Base-by-base conservation (phyloP, 2,888 invertebrate species). In the Ethmia dodecea region DNA sequence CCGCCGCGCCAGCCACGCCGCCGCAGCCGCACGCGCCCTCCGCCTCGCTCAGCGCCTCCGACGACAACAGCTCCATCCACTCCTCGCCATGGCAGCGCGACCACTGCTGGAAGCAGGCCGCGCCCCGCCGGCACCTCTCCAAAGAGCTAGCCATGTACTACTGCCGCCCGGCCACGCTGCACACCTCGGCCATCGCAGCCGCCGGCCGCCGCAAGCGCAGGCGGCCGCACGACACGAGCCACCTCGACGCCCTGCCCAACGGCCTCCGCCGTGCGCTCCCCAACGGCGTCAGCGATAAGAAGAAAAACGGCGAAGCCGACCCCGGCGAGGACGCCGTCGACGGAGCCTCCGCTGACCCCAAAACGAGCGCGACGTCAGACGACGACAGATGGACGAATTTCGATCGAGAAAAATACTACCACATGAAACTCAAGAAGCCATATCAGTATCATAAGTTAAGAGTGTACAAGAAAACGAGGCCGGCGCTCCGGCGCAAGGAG, bases 11-110 rank as follows among this genome's bases (percentile, higher is more conserved):
- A 71, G 80, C 65, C 55, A 70, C 73, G 49, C 71, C 78, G 49
- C 65, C 73, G 48, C 60, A 65, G 77, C 90, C 92, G 47, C 90
- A 89, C 42, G 55, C 61, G 47, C 92, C 92, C 72, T 92, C 92
- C 58, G 91, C 93, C 62, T 93, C 94, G 52, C 91, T 95, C 72
- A 94, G 94, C 83, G 94, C 93, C 80, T 94, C 95, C 61, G 95
- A 95, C 87, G 95, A 95, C 80, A 95, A 94, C 84, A 94, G 94
- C 66, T 95, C 95, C 49, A 90, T 95, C 68, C 94, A 95, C 75
- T 95, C 95, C 52, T 95, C 95, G 61, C 95, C 95, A 43, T 95
- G 95, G 94, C 94, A 94, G 80, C 90, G 95, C 55, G 95, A 95
- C 78, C 94, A 94, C 81, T 93, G 93, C 69, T 95, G 95, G 94